Base-by-base conservation (phyloP, 1,140 invertebrate species). In the Neuroterus valhalla region DNA sequence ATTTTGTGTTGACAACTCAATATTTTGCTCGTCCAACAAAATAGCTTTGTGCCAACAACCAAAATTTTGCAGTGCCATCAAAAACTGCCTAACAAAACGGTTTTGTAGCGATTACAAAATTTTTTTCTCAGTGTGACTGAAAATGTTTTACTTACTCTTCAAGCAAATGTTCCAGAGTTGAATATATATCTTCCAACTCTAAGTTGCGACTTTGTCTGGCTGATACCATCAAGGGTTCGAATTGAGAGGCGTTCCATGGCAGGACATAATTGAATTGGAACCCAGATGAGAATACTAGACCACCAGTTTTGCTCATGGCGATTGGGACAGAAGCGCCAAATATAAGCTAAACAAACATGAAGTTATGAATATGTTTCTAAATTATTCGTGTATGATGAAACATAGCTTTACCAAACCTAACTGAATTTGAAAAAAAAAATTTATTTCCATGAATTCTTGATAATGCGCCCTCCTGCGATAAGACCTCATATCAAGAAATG, bases 221-320 rank as follows among this genome's bases (percentile, higher is more conserved):
- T 11, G 84, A 78, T 72, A 89, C 72, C 23, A 87, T 77, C 48
- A 78, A 83, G 45, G 85, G 77, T 71, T 87, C 84, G 15, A 90
- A 83, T 78, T 90, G 85, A 75, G 85, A 87, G 79, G 82, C 67
- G 83, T 90, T 90, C 81, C 80, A 86, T 21, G 89, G 88, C 74
- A 90, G 76, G 12, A 31, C 77, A 76, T 86, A 90, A 82, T 90
- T 89, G 81, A 90, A 85, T 84, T 90, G 89, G 81, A 85, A 89
- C 55, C 82, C 88, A 11, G 76, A 76, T 42, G 81, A 81, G 78
- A 86, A 88, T 42, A 77, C 81, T 38, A 89, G 26, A 43, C 81
- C 80, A 14, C 89, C 89, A 44, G 75, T 83, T 76, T 88, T 84
- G 78, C 71, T 82, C 82, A 82, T 87, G 48, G 74, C 73, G 2